Evolutionary conservation across 2,113 vertebrate species (phyloP).

Genomic region (Tiliqua scincoides): DNA sequence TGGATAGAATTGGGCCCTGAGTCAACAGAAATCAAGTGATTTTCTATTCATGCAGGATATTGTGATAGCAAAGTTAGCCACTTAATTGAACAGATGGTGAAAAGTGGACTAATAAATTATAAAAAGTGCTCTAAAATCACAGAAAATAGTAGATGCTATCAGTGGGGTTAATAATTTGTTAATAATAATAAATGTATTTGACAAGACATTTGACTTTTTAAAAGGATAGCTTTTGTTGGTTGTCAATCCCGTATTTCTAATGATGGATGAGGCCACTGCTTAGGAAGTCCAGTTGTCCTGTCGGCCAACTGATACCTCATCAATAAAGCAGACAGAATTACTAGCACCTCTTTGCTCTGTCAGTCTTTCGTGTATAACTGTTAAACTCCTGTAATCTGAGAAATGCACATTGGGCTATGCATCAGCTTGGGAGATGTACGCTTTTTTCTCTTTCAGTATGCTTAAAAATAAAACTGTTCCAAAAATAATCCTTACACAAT

Average conservation of each 20-base stretch:
- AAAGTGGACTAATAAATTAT: neutral
- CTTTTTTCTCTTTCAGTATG: conserved; percentile 18
- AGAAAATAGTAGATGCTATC: neutral
- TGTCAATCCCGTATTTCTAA: neutral
- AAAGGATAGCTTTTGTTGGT: neutral
- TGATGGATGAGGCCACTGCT: conserved; percentile 14
- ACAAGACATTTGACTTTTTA: neutral
- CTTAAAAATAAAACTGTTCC: neutral
- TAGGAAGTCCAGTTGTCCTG: conserved; percentile 3
- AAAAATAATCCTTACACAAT: neutral
- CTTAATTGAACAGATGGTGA: neutral
- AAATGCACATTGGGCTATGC: neutral
- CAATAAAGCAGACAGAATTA: conserved; percentile 19
- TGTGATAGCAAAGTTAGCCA: neutral
- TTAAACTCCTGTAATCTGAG: neutral
- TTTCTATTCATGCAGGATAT: neutral
- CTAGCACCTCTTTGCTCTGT: neutral
- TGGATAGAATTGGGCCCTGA: too few species aligned
- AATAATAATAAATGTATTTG: too few species aligned
- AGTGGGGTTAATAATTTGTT: neutral
- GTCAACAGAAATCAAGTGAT: too few species aligned
- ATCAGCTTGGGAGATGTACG: accelerated
- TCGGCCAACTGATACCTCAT: neutral
- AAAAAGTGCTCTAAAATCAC: neutral
- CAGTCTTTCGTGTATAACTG: neutral